Evolutionary conservation across 2,888 invertebrate genomes (phyloP), one percentile per base, ranked within the genome.

Genomic region (Zhuqinia jingwanae): DNA sequence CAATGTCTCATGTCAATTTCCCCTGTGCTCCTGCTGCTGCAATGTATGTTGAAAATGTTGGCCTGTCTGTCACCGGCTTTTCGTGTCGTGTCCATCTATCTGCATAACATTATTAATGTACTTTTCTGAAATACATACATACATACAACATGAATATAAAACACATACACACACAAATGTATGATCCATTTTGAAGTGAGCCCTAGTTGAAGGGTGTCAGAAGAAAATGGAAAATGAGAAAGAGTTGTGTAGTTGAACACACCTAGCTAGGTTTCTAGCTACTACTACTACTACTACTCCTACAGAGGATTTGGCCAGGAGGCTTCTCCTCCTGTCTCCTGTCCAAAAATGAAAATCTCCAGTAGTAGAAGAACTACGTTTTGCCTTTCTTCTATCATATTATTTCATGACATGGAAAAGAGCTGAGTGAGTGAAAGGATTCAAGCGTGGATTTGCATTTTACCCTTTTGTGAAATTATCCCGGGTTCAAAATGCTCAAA

Each of bases 1-100:
- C 75, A 77, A 58, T 53, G 75, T 63, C 63, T 78, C 78, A 53
- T 78, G 78, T 78, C 78, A 78, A 78, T 78, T 78, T 63, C 42
- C 68, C 42, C 42, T 17, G 53, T 53, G 5, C 20, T 58, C 10
- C 15, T 58, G 58, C 58, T 42, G 17, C 42, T 45, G 68, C 20
- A 2, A 11, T 50, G 50, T 50, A 50, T 58, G 25, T 22, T 58
- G 58, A 11, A 13, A 8, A 50, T 58, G 25, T 22, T 58, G 58
- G 25, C 58, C 53, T 78, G 60, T 25, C 42, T 78, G 78, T 78
- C 78, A 78, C 78, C 78, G 63, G 63, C 78, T 42, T 63, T 78
- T 63, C 78, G 78, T 78, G 78, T 78, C 78, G 45, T 78, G 68
- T 68, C 68, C 68, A 45, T 68, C 68, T 68, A 17, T 68, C 68